Percentiles rank a stretch among this genome's conserved stretches.
phyloP scores from a whole-genome alignment of 1,140 invertebrate species.

The Cherax quadricarinatus region DNA sequence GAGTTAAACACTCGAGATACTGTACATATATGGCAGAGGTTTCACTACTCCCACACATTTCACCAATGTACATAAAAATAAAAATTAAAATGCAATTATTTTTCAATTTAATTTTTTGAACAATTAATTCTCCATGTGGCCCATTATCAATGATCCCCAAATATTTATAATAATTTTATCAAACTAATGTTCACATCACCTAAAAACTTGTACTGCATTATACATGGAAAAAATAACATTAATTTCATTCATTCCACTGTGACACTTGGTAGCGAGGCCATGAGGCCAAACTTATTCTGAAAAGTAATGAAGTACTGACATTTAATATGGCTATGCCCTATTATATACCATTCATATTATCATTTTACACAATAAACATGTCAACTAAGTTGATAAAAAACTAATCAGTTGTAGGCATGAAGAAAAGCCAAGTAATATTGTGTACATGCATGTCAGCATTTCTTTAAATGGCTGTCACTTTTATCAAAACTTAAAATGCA shows the following conservation, averaged over 20 bases:
- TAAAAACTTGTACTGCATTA: conserved; percentile 8
- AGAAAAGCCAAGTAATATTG: conserved; percentile 57
- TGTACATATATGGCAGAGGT: conserved; percentile 69
- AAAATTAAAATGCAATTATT: conserved; percentile 45
- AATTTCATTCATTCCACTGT: conserved; percentile 27
- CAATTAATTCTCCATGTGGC: conserved; percentile 56
- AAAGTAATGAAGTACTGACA: conserved; percentile 51
- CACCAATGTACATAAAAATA: conserved; percentile 36
- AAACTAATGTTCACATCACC: background rate
- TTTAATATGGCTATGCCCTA: conserved; percentile 53
- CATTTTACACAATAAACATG: conserved; percentile 60
- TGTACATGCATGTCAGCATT: conserved; percentile 54
- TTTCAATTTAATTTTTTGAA: conserved; percentile 50
- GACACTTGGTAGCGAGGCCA: conserved; percentile 33
- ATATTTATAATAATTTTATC: conserved; percentile 2
- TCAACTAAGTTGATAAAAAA: conserved; percentile 53
- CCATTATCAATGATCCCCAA: conserved; percentile 29
- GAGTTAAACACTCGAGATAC: conserved; percentile 45
- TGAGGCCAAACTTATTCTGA: conserved; percentile 47
- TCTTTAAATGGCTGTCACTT: conserved; percentile 45
- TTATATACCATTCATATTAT: conserved; percentile 54
- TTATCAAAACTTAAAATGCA: conserved; percentile 64
- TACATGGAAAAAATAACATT: background rate
- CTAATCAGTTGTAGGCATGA: conserved; percentile 50
- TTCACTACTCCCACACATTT: conserved; percentile 63